Base-by-base conservation (phyloP, 2,888 invertebrate genomes). In the Drosophila hamatofila region DNA sequence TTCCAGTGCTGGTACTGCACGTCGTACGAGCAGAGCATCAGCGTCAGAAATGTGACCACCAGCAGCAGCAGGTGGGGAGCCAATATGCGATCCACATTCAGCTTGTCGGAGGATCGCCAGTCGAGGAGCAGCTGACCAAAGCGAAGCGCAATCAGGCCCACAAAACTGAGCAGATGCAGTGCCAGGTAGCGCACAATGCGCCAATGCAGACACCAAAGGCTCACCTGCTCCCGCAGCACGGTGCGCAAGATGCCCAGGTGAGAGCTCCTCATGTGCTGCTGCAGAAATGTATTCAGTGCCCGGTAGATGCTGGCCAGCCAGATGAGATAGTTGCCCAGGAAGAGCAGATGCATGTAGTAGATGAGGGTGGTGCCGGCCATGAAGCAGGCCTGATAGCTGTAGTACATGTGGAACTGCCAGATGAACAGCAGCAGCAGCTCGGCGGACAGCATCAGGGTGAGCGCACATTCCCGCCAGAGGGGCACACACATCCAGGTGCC, bases 221-320 rank as follows among this genome's bases (percentile, higher is more conserved):
- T 30, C 3, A 23, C 7, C 46, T 86, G 72, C 48, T 78, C 72
- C 1, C 41, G 37, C 1, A 87, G 30, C 0, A 84, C 33, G 1
- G 55, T 55, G 8, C 46, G 66, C 21, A 87, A 7, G 2, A 57
- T 57, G 9, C 48, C 51, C 35, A 83, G 5, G 0, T 27, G 48
- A 14, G 61, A 55, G 66, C 71, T 58, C 42, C 16, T n/a, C 76
- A 86, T 64, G 23, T 81, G 80, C n/a, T 35, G 46, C 3, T 3
- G 27, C 3, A 83, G 55, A 7, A 84, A 84, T 9, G 14, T 42
- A 14, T 78, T 80, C 2, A 85, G 27, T 0, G 82, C 72, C 0
- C 83, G 69, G 37, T 80, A 82, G 21, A 87, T 70, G 62, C 85
- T 75, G 18, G 65, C 65, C 51, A 82, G 59, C 85, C 82, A 80